Base-by-base conservation (phyloP, 2,888 invertebrate genomes). In the Metopia argyrocephala region DNA sequence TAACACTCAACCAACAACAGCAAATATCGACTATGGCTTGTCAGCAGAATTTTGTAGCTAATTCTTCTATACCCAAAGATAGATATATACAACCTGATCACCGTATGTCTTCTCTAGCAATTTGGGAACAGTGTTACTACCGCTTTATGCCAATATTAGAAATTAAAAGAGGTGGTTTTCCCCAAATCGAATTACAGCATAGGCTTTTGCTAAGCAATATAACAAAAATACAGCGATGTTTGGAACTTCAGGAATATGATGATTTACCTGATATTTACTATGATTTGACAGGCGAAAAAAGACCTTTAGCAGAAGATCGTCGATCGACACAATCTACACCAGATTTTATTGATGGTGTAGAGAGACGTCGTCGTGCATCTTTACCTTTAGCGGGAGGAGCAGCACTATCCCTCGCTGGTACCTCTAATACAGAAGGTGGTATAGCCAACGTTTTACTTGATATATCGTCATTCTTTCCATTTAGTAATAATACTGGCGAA, bases 41-140 rank as follows among this genome's bases (percentile, higher is more conserved):
- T 2, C 87, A 88, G 57, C 87, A 88, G 57, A 83, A 87, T 38
- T 89, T 89, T 70, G 84, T 85, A 2, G 88, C 89, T n/a, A 87
- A 88, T n/a, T 89, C 89, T 2, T 86, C 87, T 7, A 87, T 89
- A 83, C 89, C 90, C 45, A 88, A 87, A 83, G 90, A 89, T 73
- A 89, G 90, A 20, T 89, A 85, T 54, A 87, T 93, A 48, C 89
- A 91, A 83, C 94, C 94, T 87, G 92, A 85, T 9, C 86, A 87
- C 79, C 91, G 91, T 1, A 91, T 94, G 79, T 90, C 93, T 4
- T 92, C 92, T 71, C 89, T 95, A 84, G 94, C 94, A 82, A 90
- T 97, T 54, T 98, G 97, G 97, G 92, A 94, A 76, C 96, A 96
- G 89, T 97, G 97, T 91, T 98, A 96, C 91, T 95, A 96, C 88